These are phyloP conservation scores for Neoascia interrupta DNA, from an alignment of 2,888 invertebrate species.

Conservation along the genomic window DNA sequence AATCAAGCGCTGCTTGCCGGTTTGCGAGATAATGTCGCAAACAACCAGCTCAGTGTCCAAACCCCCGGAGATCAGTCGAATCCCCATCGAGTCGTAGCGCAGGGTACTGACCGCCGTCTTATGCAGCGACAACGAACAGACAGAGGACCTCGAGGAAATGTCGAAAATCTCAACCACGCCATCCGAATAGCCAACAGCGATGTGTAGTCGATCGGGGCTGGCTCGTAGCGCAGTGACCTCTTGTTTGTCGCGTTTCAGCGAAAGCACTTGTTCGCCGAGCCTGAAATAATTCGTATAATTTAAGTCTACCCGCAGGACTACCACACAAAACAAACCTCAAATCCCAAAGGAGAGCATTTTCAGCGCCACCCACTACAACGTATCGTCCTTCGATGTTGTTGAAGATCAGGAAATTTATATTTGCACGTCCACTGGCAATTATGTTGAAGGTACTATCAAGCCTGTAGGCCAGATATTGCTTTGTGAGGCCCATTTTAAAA, in stretches of 20 bases:
- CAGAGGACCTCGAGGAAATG: conserved; percentile 84
- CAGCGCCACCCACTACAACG: conserved; percentile 95
- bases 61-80: conserved; percentile 91
- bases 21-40: conserved; percentile 96
- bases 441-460: conserved; percentile 93
- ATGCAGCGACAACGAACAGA: conserved; percentile 89
- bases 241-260: conserved; percentile 89
- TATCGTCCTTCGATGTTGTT: conserved; percentile 90
- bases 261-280: conserved; percentile 84
- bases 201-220: conserved; percentile 87
- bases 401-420: conserved; percentile 88
- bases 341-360: conserved; percentile 97
- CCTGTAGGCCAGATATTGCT: conserved; percentile 95
- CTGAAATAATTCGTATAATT: conserved; percentile 64
- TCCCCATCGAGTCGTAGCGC: conserved; percentile 90
- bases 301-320: background rate
- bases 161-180: conserved; percentile 93
- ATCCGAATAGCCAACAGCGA: conserved; percentile 96
- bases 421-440: conserved; percentile 89
- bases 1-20: conserved; percentile 91
- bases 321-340: conserved; percentile 84
- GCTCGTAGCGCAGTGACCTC: conserved; percentile 88
- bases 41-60: conserved; percentile 96
- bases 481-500: conserved; percentile 90
- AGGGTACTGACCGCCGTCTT: conserved; percentile 90